Evolutionary conservation across 2,113 vertebrate species (phyloP).

Genomic region (Menura novaehollandiae): DNA sequence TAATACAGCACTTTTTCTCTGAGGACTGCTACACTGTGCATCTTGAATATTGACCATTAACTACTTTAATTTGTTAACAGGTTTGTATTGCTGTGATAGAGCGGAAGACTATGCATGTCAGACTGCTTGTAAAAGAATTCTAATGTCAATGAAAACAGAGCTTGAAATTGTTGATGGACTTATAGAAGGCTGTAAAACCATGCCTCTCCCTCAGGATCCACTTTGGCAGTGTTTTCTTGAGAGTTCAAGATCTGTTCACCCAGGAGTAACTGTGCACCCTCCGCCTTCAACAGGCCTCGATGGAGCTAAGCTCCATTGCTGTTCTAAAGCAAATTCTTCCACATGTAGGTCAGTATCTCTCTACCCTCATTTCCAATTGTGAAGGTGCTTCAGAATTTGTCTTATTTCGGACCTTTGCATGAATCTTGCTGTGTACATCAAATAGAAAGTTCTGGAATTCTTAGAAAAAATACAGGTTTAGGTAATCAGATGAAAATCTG

Average conservation of each 20-base stretch:
- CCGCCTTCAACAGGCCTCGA: slow-evolving; percentile 90
- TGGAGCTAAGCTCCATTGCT: slow-evolving; percentile 96
- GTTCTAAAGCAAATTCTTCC: slow-evolving; percentile 95
- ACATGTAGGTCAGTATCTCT: slow-evolving; percentile 84
- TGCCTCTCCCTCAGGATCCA: slow-evolving; percentile 96
- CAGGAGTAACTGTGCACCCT: slow-evolving; percentile 82
- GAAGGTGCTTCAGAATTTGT: neutral
- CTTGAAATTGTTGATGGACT: slow-evolving; percentile 97
- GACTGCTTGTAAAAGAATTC: slow-evolving; percentile 87
- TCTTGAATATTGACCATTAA: neutral
- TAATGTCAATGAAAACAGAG: slow-evolving; percentile 95
- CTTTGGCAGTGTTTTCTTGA: slow-evolving; percentile 98
- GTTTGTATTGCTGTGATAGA: slow-evolving; percentile 94
- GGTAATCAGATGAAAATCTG: neutral
- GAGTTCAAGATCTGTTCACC: slow-evolving; percentile 84
- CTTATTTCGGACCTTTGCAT: neutral
- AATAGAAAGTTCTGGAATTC: neutral
- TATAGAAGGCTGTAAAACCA: slow-evolving; percentile 88
- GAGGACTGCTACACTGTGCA: neutral
- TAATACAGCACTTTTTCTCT: neutral
- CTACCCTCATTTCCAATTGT: neutral
- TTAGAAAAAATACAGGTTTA: neutral
- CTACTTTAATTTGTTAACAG: slow-evolving; percentile 61
- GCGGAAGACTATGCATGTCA: slow-evolving; percentile 92
- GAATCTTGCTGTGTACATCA: neutral